Conservation (phyloP, 2,113 vertebrate species). For the Perognathus longimembris region DNA sequence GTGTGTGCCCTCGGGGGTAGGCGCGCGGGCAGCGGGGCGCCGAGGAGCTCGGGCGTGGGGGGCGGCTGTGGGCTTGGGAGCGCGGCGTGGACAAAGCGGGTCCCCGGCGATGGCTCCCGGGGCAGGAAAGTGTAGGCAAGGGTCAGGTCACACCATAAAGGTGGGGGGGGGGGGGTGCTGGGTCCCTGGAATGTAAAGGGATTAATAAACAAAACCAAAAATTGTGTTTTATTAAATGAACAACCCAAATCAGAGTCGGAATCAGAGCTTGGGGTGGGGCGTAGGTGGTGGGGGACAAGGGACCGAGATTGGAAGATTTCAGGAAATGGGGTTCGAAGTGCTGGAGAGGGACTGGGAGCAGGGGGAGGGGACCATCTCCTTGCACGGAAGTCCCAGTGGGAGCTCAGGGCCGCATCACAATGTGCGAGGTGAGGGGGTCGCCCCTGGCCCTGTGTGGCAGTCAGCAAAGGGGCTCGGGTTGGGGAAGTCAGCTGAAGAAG, state of each 20-base stretch:
- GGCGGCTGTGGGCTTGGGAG: slow-evolving; percentile 45
- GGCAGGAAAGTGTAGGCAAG: neutral
- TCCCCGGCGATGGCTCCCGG: neutral
- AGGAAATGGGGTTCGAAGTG: neutral
- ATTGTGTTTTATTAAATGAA: neutral
- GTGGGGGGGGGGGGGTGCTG: neutral
- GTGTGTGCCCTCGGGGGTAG: slow-evolving; percentile 76
- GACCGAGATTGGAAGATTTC: neutral
- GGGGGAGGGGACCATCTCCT: neutral
- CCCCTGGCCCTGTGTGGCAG: neutral
- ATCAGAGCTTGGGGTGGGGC: neutral
- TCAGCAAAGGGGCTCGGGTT: neutral
- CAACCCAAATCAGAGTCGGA: neutral
- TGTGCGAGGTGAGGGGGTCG: neutral
- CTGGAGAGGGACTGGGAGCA: neutral
- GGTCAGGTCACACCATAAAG: neutral
- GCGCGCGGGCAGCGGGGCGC: slow-evolving; percentile 47
- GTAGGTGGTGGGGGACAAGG: too few species aligned
- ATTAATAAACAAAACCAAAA: too few species aligned
- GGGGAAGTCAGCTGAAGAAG: neutral
- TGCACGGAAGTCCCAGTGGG: neutral
- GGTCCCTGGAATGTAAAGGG: neutral
- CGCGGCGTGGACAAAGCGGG: neutral
- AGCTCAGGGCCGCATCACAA: neutral
- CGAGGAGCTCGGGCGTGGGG: neutral